A percentile compares a stretch with the other conserved stretches of the same genome.
These are phyloP conservation scores for Trichoplusia ni DNA, from an alignment of 1,140 invertebrate species.

Conservation along the genomic window DNA sequence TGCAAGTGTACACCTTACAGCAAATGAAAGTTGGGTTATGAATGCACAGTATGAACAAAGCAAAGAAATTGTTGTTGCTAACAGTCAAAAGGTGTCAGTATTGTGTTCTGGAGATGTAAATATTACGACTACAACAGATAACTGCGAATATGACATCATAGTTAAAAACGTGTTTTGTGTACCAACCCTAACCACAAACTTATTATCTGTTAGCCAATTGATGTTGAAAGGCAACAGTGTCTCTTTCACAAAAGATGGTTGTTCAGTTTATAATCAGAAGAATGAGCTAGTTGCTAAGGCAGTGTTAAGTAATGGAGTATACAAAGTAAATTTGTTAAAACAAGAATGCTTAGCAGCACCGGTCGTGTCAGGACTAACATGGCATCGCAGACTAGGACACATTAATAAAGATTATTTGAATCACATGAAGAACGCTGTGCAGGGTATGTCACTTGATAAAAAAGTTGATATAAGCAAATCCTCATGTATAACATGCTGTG, in stretches of 20 bases:
- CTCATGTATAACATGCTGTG: slow-evolving; percentile 10
- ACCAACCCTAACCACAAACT: slow-evolving; percentile 9
- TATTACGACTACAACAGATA: neutral
- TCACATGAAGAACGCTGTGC: slow-evolving; percentile 10
- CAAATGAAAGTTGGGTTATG: slow-evolving; percentile 32
- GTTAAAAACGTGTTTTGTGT: slow-evolving; percentile 16
- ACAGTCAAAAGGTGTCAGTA: slow-evolving; percentile 9
- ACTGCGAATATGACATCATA: neutral
- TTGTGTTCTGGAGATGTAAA: slow-evolving; percentile 4
- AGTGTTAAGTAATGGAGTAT: slow-evolving; percentile 4
- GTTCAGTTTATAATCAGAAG: neutral
- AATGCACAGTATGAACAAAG: neutral
- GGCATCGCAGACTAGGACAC: slow-evolving; percentile 30
- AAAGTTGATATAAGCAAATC: slow-evolving; percentile 8
- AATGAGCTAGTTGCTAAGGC: slow-evolving; percentile 4
- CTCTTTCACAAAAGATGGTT: neutral
- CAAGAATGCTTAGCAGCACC: slow-evolving; percentile 2
- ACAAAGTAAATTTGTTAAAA: neutral
- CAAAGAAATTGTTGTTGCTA: slow-evolving; percentile 6
- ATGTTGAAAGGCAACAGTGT: slow-evolving; percentile 25
- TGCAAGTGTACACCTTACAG: slow-evolving; percentile 30
- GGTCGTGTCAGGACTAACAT: neutral
- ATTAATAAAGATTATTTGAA: slow-evolving; percentile 8
- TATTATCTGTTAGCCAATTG: slow-evolving; percentile 25
- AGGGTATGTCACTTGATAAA: slow-evolving; percentile 4